These are phyloP conservation scores for Tenthredo amoena DNA, from an alignment of 2,888 invertebrate genomes.

Conservation along the genomic window DNA sequence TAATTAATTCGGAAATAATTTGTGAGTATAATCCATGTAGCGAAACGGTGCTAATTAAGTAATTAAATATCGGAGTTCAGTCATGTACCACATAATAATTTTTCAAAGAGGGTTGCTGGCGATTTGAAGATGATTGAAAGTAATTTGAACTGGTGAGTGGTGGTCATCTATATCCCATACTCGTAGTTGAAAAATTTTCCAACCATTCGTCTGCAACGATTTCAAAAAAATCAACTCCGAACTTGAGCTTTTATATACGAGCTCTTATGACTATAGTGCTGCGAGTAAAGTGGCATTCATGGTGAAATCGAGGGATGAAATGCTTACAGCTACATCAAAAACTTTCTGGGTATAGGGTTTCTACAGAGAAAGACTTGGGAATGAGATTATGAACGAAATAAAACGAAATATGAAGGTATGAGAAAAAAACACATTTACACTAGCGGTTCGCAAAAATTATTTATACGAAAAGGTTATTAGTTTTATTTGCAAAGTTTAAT, in stretches of 20 bases:
- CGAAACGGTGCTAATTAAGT: not conserved
- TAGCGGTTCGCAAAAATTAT: not conserved
- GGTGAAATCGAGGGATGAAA: not conserved
- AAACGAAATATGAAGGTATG: not conserved
- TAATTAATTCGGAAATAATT: conserved; percentile 1
- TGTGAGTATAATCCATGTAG: not conserved
- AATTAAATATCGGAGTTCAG: not conserved
- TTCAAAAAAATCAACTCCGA: not conserved
- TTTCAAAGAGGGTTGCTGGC: not conserved
- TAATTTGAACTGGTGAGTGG: not conserved
- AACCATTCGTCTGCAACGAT: not conserved
- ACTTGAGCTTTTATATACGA: not conserved
- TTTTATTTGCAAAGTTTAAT: not conserved
- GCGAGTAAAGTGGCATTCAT: not conserved
- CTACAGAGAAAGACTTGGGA: not conserved
- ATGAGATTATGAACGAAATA: not conserved
- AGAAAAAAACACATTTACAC: not conserved
- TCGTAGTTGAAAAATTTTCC: not conserved
- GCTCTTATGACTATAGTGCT: not conserved
- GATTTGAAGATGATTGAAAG: not conserved
- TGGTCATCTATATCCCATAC: not conserved
- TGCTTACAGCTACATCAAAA: not conserved
- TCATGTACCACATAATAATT: not conserved
- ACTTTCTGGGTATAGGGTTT: not conserved
- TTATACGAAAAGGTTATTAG: not conserved